phyloP scores from a whole-genome alignment of 2,797 vertebrate species.

The Hoplostethus atlanticus region DNA sequence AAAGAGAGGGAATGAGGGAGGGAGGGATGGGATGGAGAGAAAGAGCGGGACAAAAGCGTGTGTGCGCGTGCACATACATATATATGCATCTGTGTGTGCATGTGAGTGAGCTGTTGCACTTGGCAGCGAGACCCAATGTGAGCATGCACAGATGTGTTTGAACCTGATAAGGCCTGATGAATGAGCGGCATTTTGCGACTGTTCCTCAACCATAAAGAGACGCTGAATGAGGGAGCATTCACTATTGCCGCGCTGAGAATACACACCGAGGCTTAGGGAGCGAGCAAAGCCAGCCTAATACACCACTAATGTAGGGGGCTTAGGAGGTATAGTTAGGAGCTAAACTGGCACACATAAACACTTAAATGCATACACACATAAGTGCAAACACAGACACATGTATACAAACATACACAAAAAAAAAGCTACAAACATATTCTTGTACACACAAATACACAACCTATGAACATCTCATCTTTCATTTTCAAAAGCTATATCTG shows the following conservation, averaged over 20 bases:
- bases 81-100: slow-evolving; percentile 45
- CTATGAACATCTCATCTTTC: slow-evolving; percentile 45
- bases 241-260: slow-evolving; percentile 64
- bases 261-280: slow-evolving; percentile 59
- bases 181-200: slow-evolving; percentile 70
- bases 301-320: slow-evolving; percentile 61
- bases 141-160: slow-evolving; percentile 83
- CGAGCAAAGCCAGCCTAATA: slow-evolving; percentile 68
- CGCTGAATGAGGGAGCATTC: slow-evolving; percentile 59
- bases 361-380: slow-evolving; percentile 19
- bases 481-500: slow-evolving; percentile 35
- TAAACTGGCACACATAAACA: slow-evolving; percentile 62
- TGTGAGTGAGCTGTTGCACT: slow-evolving; percentile 52
- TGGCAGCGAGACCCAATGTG: slow-evolving; percentile 60
- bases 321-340: slow-evolving; percentile 67
- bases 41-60: slow-evolving; percentile 65
- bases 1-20: slow-evolving; percentile 37
- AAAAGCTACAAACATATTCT: neutral
- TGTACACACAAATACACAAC: neutral
- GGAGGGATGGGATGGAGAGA: slow-evolving; percentile 60
- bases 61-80: slow-evolving; percentile 31
- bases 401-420: neutral
- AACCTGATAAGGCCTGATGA: slow-evolving; percentile 85
- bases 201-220: slow-evolving; percentile 71
- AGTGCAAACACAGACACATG: slow-evolving; percentile 19